Evolutionary conservation across 1,140 invertebrate genomes (phyloP).

Genomic region (Battus philenor): DNA sequence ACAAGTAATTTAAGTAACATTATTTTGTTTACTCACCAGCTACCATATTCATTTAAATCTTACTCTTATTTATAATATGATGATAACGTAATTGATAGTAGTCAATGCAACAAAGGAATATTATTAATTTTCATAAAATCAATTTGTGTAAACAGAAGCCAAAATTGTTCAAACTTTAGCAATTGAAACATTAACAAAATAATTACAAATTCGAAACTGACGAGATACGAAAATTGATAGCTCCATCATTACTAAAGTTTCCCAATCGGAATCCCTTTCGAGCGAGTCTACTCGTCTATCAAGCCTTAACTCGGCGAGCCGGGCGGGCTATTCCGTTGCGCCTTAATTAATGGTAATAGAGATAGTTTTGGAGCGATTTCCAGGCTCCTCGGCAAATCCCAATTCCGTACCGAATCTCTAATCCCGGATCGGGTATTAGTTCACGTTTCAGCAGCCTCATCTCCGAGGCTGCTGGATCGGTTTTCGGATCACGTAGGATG

Average conservation of each 20-base stretch:
- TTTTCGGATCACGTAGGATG: constrained; percentile 11
- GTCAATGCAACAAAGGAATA: too few species aligned
- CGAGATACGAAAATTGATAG: background rate
- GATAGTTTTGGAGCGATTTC: constrained; percentile 4
- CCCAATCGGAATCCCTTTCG: constrained; percentile 6
- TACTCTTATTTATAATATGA: background rate
- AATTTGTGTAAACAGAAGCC: too few species aligned
- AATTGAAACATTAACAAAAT: constrained; percentile 7
- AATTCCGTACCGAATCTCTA: constrained; percentile 7
- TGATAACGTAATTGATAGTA: background rate
- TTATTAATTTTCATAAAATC: too few species aligned
- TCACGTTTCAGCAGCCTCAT: background rate
- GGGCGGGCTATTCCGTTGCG: background rate
- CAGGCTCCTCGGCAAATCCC: background rate
- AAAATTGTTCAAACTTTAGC: background rate
- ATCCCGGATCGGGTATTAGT: constrained; percentile 7
- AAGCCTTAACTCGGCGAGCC: background rate
- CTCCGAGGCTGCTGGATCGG: background rate
- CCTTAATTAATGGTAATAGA: constrained; percentile 14
- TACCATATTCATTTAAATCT: too few species aligned
- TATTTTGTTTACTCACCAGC: too few species aligned
- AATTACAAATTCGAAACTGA: constrained; percentile 7
- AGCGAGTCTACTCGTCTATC: background rate
- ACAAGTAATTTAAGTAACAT: too few species aligned
- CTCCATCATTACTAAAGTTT: constrained; percentile 6